Percentiles rank a stretch among this genome's conserved stretches.
phyloP scores from a whole-genome alignment of 1,140 invertebrate genomes.

The Pinna nobilis region DNA sequence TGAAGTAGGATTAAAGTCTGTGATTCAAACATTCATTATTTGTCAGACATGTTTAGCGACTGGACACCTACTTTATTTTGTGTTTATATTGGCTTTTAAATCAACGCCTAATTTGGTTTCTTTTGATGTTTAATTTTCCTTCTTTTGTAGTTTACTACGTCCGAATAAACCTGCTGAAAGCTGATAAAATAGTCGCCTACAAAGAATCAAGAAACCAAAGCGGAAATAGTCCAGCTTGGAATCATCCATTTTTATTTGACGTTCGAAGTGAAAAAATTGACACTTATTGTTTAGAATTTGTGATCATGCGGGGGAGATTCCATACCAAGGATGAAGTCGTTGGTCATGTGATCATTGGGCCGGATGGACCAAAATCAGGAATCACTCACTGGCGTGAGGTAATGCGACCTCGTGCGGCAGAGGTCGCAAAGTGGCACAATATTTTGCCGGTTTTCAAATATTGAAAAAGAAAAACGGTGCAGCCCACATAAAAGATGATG shows the following conservation, averaged over 20 bases:
- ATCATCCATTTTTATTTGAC: slow-evolving; percentile 47
- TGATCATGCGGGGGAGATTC: slow-evolving; percentile 42
- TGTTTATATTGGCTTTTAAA: not conserved
- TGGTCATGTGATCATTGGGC: slow-evolving; percentile 53
- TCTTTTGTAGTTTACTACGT: slow-evolving; percentile 43
- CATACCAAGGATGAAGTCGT: slow-evolving; percentile 44
- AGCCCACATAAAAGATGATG: too few species aligned
- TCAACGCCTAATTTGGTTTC: not conserved
- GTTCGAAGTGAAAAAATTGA: slow-evolving; percentile 14
- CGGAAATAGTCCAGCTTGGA: slow-evolving; percentile 44
- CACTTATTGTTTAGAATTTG: slow-evolving; percentile 42
- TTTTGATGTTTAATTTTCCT: not conserved
- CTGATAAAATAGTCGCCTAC: slow-evolving; percentile 10
- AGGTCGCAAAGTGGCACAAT: slow-evolving; percentile 51
- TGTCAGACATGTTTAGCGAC: not conserved
- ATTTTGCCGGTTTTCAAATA: slow-evolving; percentile 40
- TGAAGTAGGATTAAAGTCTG: too few species aligned
- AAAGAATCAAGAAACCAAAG: slow-evolving; percentile 24
- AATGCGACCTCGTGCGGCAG: slow-evolving; percentile 34
- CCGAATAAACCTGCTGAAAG: slow-evolving; percentile 31
- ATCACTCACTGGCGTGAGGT: slow-evolving; percentile 50
- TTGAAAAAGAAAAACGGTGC: not conserved
- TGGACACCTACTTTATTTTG: not conserved
- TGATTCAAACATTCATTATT: too few species aligned
- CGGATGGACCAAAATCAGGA: slow-evolving; percentile 28